Evolutionary conservation across 2,113 vertebrate genomes (phyloP).

Genomic region (Prunella himalayana): DNA sequence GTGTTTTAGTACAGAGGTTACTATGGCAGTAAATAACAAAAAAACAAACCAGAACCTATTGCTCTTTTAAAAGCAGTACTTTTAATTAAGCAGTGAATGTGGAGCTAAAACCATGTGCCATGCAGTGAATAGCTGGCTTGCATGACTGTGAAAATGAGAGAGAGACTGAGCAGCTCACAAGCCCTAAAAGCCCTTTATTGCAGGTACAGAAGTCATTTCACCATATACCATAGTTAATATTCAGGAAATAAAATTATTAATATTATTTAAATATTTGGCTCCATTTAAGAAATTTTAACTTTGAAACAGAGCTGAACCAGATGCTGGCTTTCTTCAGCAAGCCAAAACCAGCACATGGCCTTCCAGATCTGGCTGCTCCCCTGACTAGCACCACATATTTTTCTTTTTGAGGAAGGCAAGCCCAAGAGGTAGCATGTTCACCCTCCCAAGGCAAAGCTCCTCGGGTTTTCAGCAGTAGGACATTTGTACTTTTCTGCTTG

Average conservation of each 20-base stretch:
- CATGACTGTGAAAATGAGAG: background rate
- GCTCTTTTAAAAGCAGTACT: conserved; percentile 67
- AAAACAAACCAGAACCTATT: background rate
- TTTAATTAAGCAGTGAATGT: conserved; percentile 66
- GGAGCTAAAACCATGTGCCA: conserved; percentile 25
- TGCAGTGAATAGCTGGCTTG: conserved; percentile 36
- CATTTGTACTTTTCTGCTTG: background rate
- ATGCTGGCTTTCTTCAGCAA: conserved; percentile 2
- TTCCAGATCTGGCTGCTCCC: background rate
- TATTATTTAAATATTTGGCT: conserved; percentile 54
- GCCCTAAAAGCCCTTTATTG: conserved; percentile 7
- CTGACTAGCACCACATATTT: background rate
- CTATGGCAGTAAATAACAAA: conserved; percentile 32
- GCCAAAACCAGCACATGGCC: conserved; percentile 39
- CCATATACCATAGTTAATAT: background rate
- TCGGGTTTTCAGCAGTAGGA: background rate
- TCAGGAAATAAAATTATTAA: conserved; percentile 55
- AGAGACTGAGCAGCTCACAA: conserved; percentile 13
- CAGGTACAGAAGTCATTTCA: conserved; percentile 23
- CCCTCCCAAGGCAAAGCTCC: background rate
- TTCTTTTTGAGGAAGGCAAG: background rate
- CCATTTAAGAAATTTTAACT: conserved; percentile 17
- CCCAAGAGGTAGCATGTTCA: background rate
- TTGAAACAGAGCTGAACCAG: conserved; percentile 38
- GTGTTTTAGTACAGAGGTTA: conserved; percentile 40